Conservation (phyloP, 2,797 vertebrate species). For the Squalus acanthias region DNA sequence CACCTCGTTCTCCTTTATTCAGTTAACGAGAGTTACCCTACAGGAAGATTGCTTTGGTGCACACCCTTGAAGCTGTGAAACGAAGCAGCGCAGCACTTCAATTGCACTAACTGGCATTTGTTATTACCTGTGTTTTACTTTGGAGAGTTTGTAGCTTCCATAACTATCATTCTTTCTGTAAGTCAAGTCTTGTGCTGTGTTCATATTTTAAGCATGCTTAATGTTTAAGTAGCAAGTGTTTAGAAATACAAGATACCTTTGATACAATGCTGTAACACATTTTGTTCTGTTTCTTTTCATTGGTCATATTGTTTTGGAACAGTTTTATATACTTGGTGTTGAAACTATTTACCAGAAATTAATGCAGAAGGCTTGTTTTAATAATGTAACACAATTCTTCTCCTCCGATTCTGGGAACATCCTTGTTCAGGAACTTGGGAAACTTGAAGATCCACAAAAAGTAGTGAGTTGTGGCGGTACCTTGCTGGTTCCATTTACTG, state of each 20-base stretch:
- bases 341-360: background rate
- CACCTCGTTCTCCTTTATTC: background rate
- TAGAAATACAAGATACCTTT: background rate
- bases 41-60: background rate
- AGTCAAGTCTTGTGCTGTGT: background rate
- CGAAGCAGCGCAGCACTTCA: background rate
- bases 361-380: background rate
- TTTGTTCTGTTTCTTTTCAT: background rate
- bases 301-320: background rate
- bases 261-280: background rate
- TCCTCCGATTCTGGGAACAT: background rate
- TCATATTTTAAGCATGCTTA: conserved; percentile 19
- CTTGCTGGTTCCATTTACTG: background rate
- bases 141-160: background rate
- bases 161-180: background rate
- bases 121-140: background rate
- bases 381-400: background rate
- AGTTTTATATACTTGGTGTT: background rate
- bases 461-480: background rate
- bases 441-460: background rate
- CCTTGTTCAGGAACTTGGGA: background rate
- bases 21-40: background rate
- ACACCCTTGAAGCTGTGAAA: background rate
- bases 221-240: background rate
- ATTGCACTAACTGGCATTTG: background rate